Percentiles rank a stretch among this genome's conserved stretches.
Conservation (phyloP, 2,888 invertebrate species). For the Liodrosophila aerea region DNA sequence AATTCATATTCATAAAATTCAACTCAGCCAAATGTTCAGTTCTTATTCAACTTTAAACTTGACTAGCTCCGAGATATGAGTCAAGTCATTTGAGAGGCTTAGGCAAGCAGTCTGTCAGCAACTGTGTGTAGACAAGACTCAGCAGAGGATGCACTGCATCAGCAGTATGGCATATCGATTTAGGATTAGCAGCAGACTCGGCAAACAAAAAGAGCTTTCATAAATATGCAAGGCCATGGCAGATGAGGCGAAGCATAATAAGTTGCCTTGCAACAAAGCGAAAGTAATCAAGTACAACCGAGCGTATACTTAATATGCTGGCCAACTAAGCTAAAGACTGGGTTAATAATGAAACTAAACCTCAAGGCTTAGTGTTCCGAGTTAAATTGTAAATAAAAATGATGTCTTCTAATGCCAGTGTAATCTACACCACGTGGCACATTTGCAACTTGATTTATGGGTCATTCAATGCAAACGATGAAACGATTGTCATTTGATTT, state of each 20-base stretch:
- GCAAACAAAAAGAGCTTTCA: not conserved
- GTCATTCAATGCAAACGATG: constrained; percentile 41
- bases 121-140: constrained; percentile 12
- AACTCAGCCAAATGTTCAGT: constrained; percentile 11
- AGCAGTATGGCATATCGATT: constrained; percentile 20
- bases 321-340: not conserved
- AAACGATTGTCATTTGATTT: constrained; percentile 68
- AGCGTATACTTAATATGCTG: constrained; percentile 10
- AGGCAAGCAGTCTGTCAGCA: constrained; percentile 19
- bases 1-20: constrained; percentile 13
- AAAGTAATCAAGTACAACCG: not conserved
- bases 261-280: not conserved
- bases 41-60: constrained; percentile 12
- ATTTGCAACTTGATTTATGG: constrained; percentile 57
- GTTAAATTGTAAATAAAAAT: no score
- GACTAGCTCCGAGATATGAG: constrained; percentile 13
- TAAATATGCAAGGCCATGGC: constrained; percentile 1
- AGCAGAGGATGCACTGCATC: constrained; percentile 11
- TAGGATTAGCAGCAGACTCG: constrained; percentile 8
- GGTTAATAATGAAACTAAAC: no score
- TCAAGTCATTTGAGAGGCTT: constrained; percentile 23
- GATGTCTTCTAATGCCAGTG: constrained; percentile 30
- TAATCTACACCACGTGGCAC: constrained; percentile 45
- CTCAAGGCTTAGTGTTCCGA: no score
- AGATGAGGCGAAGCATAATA: not conserved